Evolutionary conservation across 1,140 invertebrate genomes (phyloP).

Genomic region (Sesamia nonagrioides): DNA sequence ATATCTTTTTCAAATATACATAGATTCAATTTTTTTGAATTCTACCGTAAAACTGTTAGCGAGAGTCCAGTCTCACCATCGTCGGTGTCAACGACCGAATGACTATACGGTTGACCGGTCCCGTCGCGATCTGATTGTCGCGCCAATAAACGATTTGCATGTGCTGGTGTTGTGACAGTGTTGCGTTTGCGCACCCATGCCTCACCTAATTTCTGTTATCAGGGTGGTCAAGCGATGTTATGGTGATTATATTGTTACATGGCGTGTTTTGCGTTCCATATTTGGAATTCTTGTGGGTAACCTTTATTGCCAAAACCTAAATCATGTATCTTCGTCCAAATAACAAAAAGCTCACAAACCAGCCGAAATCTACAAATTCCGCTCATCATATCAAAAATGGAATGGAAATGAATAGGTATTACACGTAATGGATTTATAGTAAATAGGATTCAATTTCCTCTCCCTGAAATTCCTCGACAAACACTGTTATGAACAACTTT

Average conservation of each 20-base stretch:
- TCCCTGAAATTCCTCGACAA: conserved; percentile 47
- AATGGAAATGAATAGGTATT: neutral
- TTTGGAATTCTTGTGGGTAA: neutral
- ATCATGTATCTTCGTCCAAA: neutral
- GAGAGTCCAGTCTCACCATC: conserved; percentile 59
- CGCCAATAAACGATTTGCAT: conserved; percentile 83
- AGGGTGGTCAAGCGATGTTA: conserved; percentile 54
- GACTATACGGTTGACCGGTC: conserved; percentile 76
- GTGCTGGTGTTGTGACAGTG: conserved; percentile 61
- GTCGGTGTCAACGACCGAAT: conserved; percentile 69
- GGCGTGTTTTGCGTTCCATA: neutral
- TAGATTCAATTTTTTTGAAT: neutral
- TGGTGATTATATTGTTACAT: conserved; percentile 27
- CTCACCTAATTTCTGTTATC: conserved; percentile 63
- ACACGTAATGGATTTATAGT: conserved; percentile 47
- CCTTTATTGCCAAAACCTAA: neutral
- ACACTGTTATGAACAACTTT: conserved; percentile 29
- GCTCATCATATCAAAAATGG: neutral
- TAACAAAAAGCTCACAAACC: neutral
- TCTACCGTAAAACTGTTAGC: conserved; percentile 20
- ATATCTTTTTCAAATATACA: conserved; percentile 1
- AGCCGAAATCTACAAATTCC: conserved; percentile 23
- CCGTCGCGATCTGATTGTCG: conserved; percentile 83
- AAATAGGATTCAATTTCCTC: conserved; percentile 62
- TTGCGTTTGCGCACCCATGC: conserved; percentile 70